Evolutionary conservation across 2,888 invertebrate species (phyloP).

Genomic region (Phengaris alcon): DNA sequence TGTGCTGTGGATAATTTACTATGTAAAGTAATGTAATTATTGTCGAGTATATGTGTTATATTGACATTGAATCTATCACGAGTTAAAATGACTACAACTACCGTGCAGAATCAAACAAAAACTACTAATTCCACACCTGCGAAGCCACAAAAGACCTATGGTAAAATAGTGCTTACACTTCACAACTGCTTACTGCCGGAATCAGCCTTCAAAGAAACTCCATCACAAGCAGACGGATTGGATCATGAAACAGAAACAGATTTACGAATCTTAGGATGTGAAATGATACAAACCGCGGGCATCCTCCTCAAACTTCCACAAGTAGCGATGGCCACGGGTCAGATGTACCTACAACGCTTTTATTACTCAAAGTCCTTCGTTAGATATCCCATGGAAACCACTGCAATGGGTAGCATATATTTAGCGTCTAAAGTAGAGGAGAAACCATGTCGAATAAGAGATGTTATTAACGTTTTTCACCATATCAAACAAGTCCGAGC

Average conservation of each 20-base stretch:
- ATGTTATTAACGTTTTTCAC: slow-evolving; percentile 98
- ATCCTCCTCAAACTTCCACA: slow-evolving; percentile 98
- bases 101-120: slow-evolving; percentile 60
- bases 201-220: slow-evolving; percentile 91
- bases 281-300: slow-evolving; percentile 98
- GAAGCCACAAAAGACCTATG: slow-evolving; percentile 81
- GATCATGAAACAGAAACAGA: slow-evolving; percentile 94
- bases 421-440: slow-evolving; percentile 99
- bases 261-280: slow-evolving; percentile 96
- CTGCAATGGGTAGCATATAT: slow-evolving; percentile 98
- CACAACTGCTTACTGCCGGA: slow-evolving; percentile 96
- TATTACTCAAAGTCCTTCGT: slow-evolving; percentile 99
- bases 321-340: slow-evolving; percentile 99
- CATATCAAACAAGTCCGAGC: slow-evolving; percentile 97
- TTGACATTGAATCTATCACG: slow-evolving; percentile 40
- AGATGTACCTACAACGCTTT: slow-evolving; percentile 98
- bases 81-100: slow-evolving; percentile 62
- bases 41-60: slow-evolving; percentile 27
- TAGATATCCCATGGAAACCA: slow-evolving; percentile 97
- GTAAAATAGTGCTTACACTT: slow-evolving; percentile 91
- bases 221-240: slow-evolving; percentile 95
- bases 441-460: slow-evolving; percentile 95
- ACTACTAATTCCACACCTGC: slow-evolving; percentile 48
- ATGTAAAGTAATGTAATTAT: background rate
- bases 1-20: background rate